These are phyloP conservation scores for Holotrichia oblita DNA, from an alignment of 1,140 invertebrate genomes.

Conservation along the genomic window DNA sequence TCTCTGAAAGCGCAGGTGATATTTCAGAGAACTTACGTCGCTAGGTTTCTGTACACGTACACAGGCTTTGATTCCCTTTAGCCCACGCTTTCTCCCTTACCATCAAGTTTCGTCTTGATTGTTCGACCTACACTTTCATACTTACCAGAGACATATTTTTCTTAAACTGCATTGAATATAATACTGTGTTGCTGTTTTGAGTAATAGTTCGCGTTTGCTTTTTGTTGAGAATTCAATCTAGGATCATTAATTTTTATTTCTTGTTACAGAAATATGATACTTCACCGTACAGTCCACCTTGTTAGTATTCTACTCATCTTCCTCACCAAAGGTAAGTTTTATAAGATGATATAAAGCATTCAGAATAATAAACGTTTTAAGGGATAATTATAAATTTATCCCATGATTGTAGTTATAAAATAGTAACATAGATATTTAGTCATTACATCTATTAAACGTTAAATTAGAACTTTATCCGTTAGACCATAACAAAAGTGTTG, in stretches of 20 bases:
- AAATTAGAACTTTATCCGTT: too few species aligned
- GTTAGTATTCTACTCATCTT: not conserved
- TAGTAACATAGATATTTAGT: too few species aligned
- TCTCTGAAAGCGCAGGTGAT: not conserved
- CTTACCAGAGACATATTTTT: not conserved
- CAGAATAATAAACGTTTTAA: too few species aligned
- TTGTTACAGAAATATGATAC: conserved; percentile 31
- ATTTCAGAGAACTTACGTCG: not conserved
- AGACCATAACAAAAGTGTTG: too few species aligned
- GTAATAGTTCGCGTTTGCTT: not conserved
- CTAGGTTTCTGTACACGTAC: too few species aligned
- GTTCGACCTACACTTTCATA: not conserved
- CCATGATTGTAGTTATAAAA: too few species aligned
- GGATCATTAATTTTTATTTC: not conserved
- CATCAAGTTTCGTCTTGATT: conserved; percentile 8
- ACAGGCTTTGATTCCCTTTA: not conserved
- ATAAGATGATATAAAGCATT: not conserved
- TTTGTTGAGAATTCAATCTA: not conserved
- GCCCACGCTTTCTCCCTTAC: not conserved
- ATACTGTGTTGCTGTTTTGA: too few species aligned
- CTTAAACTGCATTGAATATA: too few species aligned
- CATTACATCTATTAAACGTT: too few species aligned
- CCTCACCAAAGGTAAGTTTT: not conserved
- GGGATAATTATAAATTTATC: too few species aligned
- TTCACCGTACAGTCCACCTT: not conserved